Base-by-base conservation (phyloP, 64 coral and sea anemone species). In the Stichodactyla mertensii region DNA sequence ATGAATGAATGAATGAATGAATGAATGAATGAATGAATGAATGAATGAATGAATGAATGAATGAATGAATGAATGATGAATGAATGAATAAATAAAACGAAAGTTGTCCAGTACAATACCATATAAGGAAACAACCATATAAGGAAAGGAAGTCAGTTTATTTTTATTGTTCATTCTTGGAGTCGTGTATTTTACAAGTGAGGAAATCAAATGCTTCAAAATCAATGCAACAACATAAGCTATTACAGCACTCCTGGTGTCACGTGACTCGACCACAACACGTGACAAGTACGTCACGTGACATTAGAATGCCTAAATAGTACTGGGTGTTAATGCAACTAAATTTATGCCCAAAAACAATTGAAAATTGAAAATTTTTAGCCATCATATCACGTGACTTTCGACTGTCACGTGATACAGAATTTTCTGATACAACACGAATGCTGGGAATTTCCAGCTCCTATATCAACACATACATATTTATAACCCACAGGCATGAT, bases 171-270 rank as follows among this genome's bases (percentile, higher is more conserved):
- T 31, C 12, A 9, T 74, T 74, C 4, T 74, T 69, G 12, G 1
- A 74, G 69, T 74, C 69, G 69, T 74, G 26, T 74, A 74, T 74
- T 74, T 74, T 74, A 74, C 69, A 74, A 74, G 69, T 74, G 23
- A 31, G 69, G 8, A 74, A 74, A 74, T 74, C 66, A n/a, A 74
- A 74, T 31, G 8, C 11, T 74, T 66, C 19, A 61, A 74, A 74
- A 13, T 74, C 24, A 74, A 74, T 31, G 24, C 23, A 74, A 31
- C 8, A 27, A 13, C 8, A 74, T 23, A 9, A 31, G 22, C 69
- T 27, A 74, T 74, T 9, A 11, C 7, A 31, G 1, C 69, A 74
- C 69, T 26, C 23, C 23, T 74, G n/a, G 69, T 31, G 69, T 7
- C 22, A 58, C 56, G 56, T 71, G 7, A 8, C 20, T 23, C 20